Evolutionary conservation across 2,113 vertebrate genomes (phyloP).

Genomic region (Budorcas taxicolor): DNA sequence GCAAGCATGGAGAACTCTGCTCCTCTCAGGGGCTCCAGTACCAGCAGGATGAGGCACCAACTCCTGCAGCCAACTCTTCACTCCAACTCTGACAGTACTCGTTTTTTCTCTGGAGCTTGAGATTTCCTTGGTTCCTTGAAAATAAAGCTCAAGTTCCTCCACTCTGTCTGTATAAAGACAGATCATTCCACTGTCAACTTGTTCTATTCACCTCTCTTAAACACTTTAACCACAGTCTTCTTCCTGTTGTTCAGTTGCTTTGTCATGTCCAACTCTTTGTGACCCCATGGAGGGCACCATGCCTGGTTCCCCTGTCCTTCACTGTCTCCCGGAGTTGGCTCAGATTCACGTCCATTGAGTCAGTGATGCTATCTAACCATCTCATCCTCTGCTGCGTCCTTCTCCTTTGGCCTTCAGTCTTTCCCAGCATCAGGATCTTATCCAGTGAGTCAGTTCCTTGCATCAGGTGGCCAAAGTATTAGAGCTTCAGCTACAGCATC

Average conservation of each 20-base stretch:
- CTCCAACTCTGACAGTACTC: accelerated
- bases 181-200: not conserved
- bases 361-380: not conserved
- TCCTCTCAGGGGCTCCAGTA: too few relatives aligned
- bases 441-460: not conserved
- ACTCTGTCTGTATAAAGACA: accelerated
- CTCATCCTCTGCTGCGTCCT: not conserved
- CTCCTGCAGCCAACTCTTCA: accelerated
- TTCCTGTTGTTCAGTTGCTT: not conserved
- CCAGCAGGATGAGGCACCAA: not conserved
- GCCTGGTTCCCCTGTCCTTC: not conserved
- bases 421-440: not conserved
- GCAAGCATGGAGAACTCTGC: too few relatives aligned
- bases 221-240: not conserved
- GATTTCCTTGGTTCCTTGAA: not conserved
- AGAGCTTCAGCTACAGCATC: not conserved
- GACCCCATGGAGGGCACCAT: not conserved
- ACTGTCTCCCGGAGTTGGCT: not conserved
- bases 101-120: not conserved
- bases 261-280: not conserved
- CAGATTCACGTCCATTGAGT: not conserved
- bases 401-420: not conserved
- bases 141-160: not conserved
- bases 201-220: not conserved
- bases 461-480: not conserved